Base-by-base conservation (phyloP, 2,113 vertebrate species). In the Gobius niger region DNA sequence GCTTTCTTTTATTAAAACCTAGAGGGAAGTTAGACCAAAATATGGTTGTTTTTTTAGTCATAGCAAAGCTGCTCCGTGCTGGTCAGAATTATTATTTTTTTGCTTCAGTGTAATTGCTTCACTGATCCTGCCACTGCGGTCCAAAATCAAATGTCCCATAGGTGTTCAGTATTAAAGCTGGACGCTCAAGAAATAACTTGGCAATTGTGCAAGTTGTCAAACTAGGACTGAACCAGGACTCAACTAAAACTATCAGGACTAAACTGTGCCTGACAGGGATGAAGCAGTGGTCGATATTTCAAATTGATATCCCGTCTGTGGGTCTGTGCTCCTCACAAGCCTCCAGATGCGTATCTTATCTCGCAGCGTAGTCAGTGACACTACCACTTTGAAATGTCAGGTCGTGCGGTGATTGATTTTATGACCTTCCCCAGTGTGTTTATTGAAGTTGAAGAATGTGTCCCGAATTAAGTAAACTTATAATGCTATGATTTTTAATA, bases 171-270 rank as follows among this genome's bases (percentile, higher is more conserved):
- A 10, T 63, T 51, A 65, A 61, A 68, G 68, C 70, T 63, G n/a
- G n/a, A 41, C 68, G 75, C 69, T 49, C 73, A 69, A 11, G 34
- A 80, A 70, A 24, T 73, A 56, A 8, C 52, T 68, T 76, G 82
- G 47, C 12, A n/a, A 16, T 14, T n/a, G 13, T 42, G 40, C 24
- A 7, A 40, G 24, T n/a, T 19, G 19, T 56, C 34, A n/a, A 52
- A 18, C 50, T 7, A 52, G n/a, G 7, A 52, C 50, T n/a, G 8
- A n/a, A 52, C 7, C n/a, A 7, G 50, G 50, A 52, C 50, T 52
- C 16, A 52, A 52, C 50, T 46, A 46, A 46, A 46, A 7, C 44
- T 9, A 46, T 46, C n/a, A 52, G 50, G n/a, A 18, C 50, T 52
- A 52, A 50, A 50, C 10, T 10, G 7, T 4, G 9, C 46, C 46